These are phyloP conservation scores for Serinus canaria DNA, from an alignment of 2,113 vertebrate species.

Conservation along the genomic window DNA sequence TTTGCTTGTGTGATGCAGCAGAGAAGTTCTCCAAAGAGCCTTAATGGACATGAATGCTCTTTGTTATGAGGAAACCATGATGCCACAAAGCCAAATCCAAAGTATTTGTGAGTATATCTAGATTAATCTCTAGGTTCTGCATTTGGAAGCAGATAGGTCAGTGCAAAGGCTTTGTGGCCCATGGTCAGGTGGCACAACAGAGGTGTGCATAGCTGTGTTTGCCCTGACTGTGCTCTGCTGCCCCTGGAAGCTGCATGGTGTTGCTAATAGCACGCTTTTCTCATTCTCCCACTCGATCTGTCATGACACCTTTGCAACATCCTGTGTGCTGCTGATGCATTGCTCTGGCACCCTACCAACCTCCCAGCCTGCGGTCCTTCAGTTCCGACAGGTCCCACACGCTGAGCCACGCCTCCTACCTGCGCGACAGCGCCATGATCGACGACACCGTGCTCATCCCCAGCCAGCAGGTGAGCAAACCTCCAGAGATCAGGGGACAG, in stretches of 20 bases:
- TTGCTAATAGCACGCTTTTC: conserved; percentile 78
- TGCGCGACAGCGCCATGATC: conserved; percentile 84
- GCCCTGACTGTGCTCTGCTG: neutral
- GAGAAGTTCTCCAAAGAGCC: neutral
- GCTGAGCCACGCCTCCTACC: conserved; percentile 87
- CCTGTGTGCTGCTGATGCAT: conserved; percentile 61
- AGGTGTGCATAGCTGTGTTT: neutral
- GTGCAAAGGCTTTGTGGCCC: neutral
- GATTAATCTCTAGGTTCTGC: conserved; percentile 22
- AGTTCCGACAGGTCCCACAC: conserved; percentile 96
- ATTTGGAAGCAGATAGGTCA: neutral
- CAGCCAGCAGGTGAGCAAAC: conserved; percentile 83
- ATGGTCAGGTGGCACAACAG: neutral
- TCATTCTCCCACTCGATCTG: conserved; percentile 69
- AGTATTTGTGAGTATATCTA: neutral
- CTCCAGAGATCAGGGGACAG: neutral
- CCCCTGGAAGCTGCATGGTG: conserved; percentile 76
- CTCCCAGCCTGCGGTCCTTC: conserved; percentile 83
- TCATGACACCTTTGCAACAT: conserved; percentile 69
- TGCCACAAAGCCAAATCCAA: neutral
- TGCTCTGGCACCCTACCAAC: conserved; percentile 73
- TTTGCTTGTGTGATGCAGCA: neutral
- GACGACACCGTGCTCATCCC: conserved; percentile 85
- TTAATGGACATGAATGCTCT: neutral
- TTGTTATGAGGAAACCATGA: neutral